phyloP scores from a whole-genome alignment of 2,797 vertebrate genomes.

The Channa striata region DNA sequence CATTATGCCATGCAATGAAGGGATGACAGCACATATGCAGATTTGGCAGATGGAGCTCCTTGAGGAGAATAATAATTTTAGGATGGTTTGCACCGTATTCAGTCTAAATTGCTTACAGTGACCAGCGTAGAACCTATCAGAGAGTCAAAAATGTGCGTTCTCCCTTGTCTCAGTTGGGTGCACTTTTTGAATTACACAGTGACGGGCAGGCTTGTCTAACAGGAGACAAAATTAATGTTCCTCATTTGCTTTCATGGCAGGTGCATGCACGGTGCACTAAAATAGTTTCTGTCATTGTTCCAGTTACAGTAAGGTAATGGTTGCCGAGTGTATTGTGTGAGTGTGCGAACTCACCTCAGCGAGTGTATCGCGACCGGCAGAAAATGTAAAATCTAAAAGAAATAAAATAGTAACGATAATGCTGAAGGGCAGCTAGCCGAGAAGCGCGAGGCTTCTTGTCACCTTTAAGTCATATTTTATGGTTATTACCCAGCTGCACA shows the following conservation, averaged over 20 bases:
- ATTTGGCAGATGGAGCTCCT: slow-evolving; percentile 65
- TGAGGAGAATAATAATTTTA: slow-evolving; percentile 62
- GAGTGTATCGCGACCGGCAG: slow-evolving; percentile 8
- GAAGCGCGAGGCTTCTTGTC: slow-evolving; percentile 59
- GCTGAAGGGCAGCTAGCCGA: slow-evolving; percentile 46
- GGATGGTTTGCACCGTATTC: slow-evolving; percentile 40
- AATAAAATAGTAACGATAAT: slow-evolving; percentile 59
- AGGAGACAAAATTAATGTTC: slow-evolving; percentile 16
- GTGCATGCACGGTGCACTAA: slow-evolving; percentile 21
- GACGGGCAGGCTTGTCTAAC: slow-evolving; percentile 11
- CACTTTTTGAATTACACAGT: slow-evolving; percentile 16
- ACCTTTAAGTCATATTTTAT: slow-evolving; percentile 67
- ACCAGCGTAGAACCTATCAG: slow-evolving; percentile 31
- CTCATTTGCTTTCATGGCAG: slow-evolving; percentile 20
- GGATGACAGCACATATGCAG: slow-evolving; percentile 65
- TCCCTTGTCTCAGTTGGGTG: slow-evolving; percentile 1
- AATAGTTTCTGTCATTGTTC: slow-evolving; percentile 21
- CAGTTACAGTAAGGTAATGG: slow-evolving; percentile 13
- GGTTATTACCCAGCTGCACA: slow-evolving; percentile 44
- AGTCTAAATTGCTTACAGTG: slow-evolving; percentile 37
- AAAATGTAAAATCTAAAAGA: slow-evolving; percentile 53
- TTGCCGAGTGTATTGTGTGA: slow-evolving; percentile 13
- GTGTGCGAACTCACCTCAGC: slow-evolving; percentile 18
- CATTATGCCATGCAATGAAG: slow-evolving; percentile 67
- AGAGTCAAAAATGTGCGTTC: slow-evolving; percentile 19